Evolutionary conservation across 2,888 invertebrate species (phyloP), one percentile per base, ranked within the genome.

Genomic region (Rhagonycha lutea): DNA sequence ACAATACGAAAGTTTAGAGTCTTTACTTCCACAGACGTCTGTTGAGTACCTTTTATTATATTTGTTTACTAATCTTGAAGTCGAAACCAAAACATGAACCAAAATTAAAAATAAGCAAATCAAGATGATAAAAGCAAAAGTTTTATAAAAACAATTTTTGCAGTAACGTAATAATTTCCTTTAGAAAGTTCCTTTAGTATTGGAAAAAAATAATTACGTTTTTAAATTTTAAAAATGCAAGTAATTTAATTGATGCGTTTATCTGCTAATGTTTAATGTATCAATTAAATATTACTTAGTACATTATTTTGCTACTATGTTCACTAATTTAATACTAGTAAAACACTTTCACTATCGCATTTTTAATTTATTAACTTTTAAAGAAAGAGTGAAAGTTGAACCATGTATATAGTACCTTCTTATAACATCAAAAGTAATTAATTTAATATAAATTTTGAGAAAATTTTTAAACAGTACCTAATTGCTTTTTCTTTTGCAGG

Each of bases 401-500:
- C 32, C 68, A 69, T 60, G 69, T 72, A 60, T 68, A 14, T 18
- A 18, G 18, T 18, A 18, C 18, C 18, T 18, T 14, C 70, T 63
- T 60, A 69, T 71, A 29, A 24, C 23, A 70, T 70, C 47, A 61
- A 18, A 61, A 24, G 14, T 18, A 60, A 73, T 68, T 68, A 70
- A 74, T 68, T 74, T 67, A 24, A 61, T 69, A 62, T 61, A 70
- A 62, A 28, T 65, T 70, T 32, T 47, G 8, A 68, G 14, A 63
- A n/a, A 10, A 10, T 8, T 14, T 12, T 65, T 65, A 0, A 65
- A 26, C 14, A n/a, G 28, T 62, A 63, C 14, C 29, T 69, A 70
- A 24, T 68, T 28, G 73, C 11, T 81, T 82, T 84, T 84, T 83
- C 85, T 74, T 88, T 89, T 76, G n/a, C 85, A 89, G 89, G 83